Evolutionary conservation across 1,140 invertebrate species (phyloP).

Genomic region (Drosophila aff.): DNA sequence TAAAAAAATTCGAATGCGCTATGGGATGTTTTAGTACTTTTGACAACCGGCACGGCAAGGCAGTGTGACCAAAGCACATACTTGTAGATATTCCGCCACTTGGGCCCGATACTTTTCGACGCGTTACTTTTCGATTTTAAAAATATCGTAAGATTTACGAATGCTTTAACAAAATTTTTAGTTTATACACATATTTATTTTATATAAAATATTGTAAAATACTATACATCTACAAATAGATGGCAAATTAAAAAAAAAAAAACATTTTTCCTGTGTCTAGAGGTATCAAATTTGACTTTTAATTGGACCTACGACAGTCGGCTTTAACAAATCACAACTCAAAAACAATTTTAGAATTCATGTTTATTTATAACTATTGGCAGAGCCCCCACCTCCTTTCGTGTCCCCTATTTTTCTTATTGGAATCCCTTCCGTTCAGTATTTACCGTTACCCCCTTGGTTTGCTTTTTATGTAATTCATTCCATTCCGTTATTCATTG

Average conservation of each 20-base stretch:
- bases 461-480: constrained; percentile 5
- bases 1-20: constrained; percentile 36
- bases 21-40: constrained; percentile 25
- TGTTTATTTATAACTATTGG: background rate
- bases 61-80: constrained; percentile 4
- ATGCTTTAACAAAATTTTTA: background rate
- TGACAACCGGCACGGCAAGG: constrained; percentile 9
- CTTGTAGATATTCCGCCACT: background rate
- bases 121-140: background rate
- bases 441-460: constrained; percentile 1
- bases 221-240: background rate
- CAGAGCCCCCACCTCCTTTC: background rate
- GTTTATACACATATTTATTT: background rate
- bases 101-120: background rate
- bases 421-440: background rate
- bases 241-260: too few relatives aligned
- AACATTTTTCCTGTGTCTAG: too few relatives aligned
- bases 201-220: background rate
- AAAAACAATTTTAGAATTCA: background rate
- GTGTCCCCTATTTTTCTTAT: background rate
- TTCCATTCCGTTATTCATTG: constrained; percentile 18
- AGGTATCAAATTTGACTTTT: background rate
- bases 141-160: background rate
- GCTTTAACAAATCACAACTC: background rate
- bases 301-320: background rate